A percentile compares a stretch with the other conserved stretches of the same genome.
These are phyloP conservation scores for Dasyurus viverrinus DNA, from an alignment of 2,113 vertebrate genomes.

Conservation along the genomic window DNA sequence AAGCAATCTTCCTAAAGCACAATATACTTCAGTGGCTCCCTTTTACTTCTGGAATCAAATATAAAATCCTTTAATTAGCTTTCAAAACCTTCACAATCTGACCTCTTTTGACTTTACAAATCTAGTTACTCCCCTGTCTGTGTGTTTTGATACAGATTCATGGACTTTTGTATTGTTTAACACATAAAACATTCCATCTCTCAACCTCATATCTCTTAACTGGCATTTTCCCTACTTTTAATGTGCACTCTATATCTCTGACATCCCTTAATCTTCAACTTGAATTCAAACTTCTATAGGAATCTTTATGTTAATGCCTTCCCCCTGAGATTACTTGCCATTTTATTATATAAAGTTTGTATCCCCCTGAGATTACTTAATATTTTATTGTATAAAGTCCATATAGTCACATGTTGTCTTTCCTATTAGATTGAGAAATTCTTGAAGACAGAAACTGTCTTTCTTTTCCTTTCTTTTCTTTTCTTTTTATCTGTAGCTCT, in stretches of 20 bases:
- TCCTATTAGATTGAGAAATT: background rate
- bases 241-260: background rate
- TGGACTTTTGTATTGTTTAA: background rate
- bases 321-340: background rate
- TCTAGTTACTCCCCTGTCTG: background rate
- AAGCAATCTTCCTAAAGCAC: background rate
- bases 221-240: background rate
- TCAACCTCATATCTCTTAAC: background rate
- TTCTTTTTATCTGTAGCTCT: background rate
- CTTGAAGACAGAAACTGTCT: background rate
- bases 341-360: background rate
- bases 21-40: background rate
- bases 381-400: background rate
- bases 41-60: background rate
- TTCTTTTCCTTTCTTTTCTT: too few relatives aligned
- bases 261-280: background rate
- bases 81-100: background rate
- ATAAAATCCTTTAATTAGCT: background rate
- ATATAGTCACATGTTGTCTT: background rate
- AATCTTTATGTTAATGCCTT: background rate
- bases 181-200: background rate
- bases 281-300: background rate
- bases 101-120: background rate
- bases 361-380: background rate
- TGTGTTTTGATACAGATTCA: background rate